A percentile compares a stretch with the other conserved stretches of the same genome.
These are phyloP conservation scores for Rhagologus leucostigma DNA, from an alignment of 2,113 vertebrate genomes.

Conservation along the genomic window DNA sequence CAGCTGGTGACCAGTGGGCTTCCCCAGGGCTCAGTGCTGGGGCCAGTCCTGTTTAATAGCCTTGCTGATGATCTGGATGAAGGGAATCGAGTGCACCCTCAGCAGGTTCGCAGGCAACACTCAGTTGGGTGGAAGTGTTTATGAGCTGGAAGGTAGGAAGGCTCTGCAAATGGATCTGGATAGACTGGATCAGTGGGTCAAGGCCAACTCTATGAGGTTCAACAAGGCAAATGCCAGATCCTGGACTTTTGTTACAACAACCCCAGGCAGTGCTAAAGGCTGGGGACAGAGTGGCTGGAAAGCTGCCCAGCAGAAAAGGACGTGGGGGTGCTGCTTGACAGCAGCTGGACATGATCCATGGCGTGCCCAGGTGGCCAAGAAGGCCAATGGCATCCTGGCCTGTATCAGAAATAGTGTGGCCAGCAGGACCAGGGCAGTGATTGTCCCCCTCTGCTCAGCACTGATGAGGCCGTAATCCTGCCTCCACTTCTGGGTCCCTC, in stretches of 20 bases:
- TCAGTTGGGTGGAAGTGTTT: fast-evolving
- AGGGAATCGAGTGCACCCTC: not conserved
- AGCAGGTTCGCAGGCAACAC: fast-evolving
- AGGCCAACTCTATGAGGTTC: not conserved
- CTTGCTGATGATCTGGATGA: not conserved
- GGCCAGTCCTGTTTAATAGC: not conserved
- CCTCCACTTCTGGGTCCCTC: not conserved
- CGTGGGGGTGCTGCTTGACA: not conserved
- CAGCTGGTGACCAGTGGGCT: fast-evolving
- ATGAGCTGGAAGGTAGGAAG: not conserved
- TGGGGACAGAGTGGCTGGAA: not conserved
- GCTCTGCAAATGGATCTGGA: not conserved
- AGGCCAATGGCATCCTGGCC: not conserved
- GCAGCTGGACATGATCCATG: not conserved
- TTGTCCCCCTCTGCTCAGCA: not conserved
- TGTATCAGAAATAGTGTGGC: not conserved
- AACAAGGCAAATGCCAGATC: not conserved
- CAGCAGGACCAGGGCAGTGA: not conserved
- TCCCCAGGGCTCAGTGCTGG: not conserved
- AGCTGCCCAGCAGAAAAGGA: not conserved
- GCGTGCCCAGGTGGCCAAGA: not conserved
- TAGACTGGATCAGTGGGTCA: not conserved
- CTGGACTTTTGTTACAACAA: not conserved
- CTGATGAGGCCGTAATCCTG: not conserved
- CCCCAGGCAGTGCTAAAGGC: not conserved